phyloP scores from a whole-genome alignment of 2,888 invertebrate genomes.

The Acleris holmiana region DNA sequence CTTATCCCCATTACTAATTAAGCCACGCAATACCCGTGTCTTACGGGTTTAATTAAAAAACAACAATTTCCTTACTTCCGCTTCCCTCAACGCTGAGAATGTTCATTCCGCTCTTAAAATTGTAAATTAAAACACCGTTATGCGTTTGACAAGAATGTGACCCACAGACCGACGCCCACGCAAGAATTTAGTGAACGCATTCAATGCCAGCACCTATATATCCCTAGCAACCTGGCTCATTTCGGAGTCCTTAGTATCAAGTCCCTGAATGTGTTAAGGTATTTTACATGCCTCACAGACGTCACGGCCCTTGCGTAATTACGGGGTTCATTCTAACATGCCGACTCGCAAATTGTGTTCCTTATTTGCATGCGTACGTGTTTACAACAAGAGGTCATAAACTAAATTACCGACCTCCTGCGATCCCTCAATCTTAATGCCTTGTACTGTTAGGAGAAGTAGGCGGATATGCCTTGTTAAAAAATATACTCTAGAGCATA shows the following conservation, averaged over 20 bases:
- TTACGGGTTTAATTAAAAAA: not conserved
- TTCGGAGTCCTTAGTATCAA: not conserved
- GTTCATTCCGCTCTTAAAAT: not conserved
- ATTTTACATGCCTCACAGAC: not conserved
- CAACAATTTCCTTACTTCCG: not conserved
- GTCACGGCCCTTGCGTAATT: constrained; percentile 28
- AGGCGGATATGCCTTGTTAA: not conserved
- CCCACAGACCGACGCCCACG: constrained; percentile 31
- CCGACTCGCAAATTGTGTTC: constrained; percentile 26
- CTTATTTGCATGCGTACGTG: constrained; percentile 24
- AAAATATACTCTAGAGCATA: too few relatives aligned
- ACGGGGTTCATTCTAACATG: constrained; percentile 30
- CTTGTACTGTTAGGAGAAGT: not conserved
- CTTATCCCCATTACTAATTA: too few relatives aligned
- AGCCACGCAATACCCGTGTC: too few relatives aligned
- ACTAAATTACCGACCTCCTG: constrained; percentile 15
- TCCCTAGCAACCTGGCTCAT: not conserved
- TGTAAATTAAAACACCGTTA: constrained; percentile 20
- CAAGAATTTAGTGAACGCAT: constrained; percentile 36
- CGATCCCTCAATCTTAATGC: constrained; percentile 14
- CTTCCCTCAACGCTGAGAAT: not conserved
- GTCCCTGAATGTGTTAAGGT: not conserved
- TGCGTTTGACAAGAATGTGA: constrained; percentile 36
- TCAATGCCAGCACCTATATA: constrained; percentile 19
- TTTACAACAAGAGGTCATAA: constrained; percentile 22